Base-by-base conservation (phyloP, 2,888 invertebrate genomes). In the Pyrrhopygopsis socrates region DNA sequence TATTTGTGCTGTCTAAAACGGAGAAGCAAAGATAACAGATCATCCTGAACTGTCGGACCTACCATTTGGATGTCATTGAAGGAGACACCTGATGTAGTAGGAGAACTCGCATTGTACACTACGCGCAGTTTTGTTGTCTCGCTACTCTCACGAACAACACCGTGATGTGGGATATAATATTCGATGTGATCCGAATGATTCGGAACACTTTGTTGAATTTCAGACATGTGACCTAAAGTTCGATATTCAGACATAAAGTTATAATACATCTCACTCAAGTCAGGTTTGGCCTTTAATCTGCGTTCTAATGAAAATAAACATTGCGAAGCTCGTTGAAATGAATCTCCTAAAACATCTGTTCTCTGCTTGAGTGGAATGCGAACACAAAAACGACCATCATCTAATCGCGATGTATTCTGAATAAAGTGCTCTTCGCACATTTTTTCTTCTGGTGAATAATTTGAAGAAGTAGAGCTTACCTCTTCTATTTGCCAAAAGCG, bases 21-120 rank as follows among this genome's bases (percentile, higher is more conserved):
- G 1, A 91, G 63, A 5, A 91, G 81, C 15, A 93, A 91, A 22
- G 92, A 89, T 18, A 90, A 15, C 20, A 93, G 74, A 27, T 92
- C 89, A n/a, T 86, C 88, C 45, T 92, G 91, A 0, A 92, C 86
- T 0, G 78, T 71, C 8, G 91, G 90, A 1, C 91, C 91, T n/a
- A 82, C 79, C 79, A 86, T 78, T 24, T 50, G 91, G n/a, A 93
- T 73, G 18, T 87, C 81, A 68, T 93, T 92, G 8, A 79, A 78
- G 0, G 87, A 83, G 38, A 86, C 65, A 20, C 86, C 86, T 11
- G 86, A 80, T 8, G 79, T 71, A 5, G 75, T 50, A 50, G 50
- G 15, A 50, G 20, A 20, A 15, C 50, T 50, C 4, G 50, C 50
- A 34, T 34, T 87, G 73, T 87, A 91, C 0, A 92, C 91, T 2